phyloP scores from a whole-genome alignment of 2,797 vertebrate genomes.

The Hafferia zeledoni region DNA sequence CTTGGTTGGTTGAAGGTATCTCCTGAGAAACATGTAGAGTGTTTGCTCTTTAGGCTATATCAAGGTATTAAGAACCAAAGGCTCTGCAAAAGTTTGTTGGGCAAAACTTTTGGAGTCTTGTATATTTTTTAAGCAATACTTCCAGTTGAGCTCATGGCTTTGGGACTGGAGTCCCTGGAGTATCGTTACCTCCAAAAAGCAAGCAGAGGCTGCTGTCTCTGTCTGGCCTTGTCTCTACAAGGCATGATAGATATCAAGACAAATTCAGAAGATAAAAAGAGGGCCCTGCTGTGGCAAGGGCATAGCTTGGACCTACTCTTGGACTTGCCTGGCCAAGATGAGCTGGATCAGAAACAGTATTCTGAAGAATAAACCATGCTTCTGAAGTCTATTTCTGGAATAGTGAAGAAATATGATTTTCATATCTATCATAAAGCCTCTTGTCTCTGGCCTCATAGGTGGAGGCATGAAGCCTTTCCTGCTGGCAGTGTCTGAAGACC shows the following conservation, averaged over 20 bases:
- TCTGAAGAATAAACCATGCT: not conserved
- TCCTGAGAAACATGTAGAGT: no score
- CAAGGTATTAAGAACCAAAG: no score
- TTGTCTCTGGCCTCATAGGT: not conserved
- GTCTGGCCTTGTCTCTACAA: not conserved
- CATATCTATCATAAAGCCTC: not conserved
- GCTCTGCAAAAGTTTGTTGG: no score
- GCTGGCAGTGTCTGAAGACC: not conserved
- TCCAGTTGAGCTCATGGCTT: no score
- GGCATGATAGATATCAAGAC: not conserved
- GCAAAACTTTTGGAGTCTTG: no score
- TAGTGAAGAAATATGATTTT: not conserved
- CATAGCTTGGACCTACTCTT: not conserved
- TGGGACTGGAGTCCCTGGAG: no score
- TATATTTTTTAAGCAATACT: no score
- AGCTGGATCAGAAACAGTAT: not conserved
- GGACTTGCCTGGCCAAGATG: not conserved
- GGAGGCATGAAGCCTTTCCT: not conserved
- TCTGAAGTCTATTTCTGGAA: not conserved
- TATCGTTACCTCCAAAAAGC: not conserved
- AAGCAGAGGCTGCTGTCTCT: not conserved
- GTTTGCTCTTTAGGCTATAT: no score
- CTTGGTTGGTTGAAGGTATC: no score
- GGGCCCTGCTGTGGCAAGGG: not conserved
- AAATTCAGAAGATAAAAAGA: not conserved